Base-by-base conservation (phyloP, 1,140 invertebrate genomes). In the Hyles euphorbiae region DNA sequence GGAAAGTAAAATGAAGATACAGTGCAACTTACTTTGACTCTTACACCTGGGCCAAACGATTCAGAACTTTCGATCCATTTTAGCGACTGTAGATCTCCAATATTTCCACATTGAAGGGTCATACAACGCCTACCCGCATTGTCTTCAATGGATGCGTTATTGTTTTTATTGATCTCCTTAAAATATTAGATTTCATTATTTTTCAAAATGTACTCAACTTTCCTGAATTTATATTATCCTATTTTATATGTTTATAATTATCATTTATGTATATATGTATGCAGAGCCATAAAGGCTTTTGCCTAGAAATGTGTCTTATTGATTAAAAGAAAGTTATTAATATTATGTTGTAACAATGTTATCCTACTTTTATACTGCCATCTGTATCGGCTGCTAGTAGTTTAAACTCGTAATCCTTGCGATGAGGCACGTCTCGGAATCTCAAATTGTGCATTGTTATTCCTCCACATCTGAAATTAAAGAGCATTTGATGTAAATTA, bases 401-500 rank as follows among this genome's bases (percentile, higher is more conserved):
- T 33, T 36, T 34, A 9, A 53, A 34, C 9, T 53, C 34, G 51
- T 36, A 7, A 7, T 36, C 34, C 3, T 10, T 10, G 10, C 3
- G 3, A 7, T 9, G 12, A 4, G 53, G 36, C 11, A 54, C 32
- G n/a, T 56, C 43, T 1, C 45, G 6, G 34, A 56, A 56, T 11
- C 45, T 48, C 5, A 56, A 33, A 45, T 48, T 33, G 5, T 47
- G 44, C 40, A 56, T 56, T 33, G 34, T n/a, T 22, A 56, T 10
- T 0, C 54, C 54, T 3, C 54, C 54, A 34, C 54, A 56, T 56
- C 54, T 56, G 45, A 50, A 50, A 50, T 50, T 5, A 50, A 5
- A 50, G n/a, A n/a, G 22, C 22, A 22, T 22, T 22, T 22, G 22
- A 22, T 22, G 22, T 22, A 22, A 22, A 22, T 22, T 22, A 22